phyloP scores from a whole-genome alignment of 2,797 vertebrate species.

The Siniperca scherzeri region DNA sequence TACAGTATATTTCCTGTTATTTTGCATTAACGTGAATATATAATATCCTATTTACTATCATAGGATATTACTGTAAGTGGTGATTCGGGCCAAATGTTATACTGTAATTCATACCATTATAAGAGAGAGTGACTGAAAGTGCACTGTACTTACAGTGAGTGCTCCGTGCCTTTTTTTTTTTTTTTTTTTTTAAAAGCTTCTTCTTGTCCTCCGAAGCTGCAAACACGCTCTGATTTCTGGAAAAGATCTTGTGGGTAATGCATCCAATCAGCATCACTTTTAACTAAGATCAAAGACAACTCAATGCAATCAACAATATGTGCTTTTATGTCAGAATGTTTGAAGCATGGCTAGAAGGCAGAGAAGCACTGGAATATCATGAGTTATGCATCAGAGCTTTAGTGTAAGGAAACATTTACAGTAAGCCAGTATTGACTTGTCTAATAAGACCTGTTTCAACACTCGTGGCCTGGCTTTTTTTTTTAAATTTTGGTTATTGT shows the following conservation, averaged over 20 bases:
- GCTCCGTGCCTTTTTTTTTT: neutral
- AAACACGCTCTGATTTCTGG: constrained; percentile 15
- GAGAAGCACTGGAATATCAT: constrained; percentile 5
- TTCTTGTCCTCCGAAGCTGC: constrained; percentile 4
- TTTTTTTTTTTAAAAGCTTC: constrained; percentile 22
- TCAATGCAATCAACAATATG: constrained; percentile 14
- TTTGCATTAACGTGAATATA: neutral
- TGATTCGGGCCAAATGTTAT: neutral
- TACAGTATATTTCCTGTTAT: neutral
- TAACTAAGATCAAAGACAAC: constrained; percentile 54
- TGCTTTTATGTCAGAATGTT: neutral
- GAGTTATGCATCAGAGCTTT: constrained; percentile 3
- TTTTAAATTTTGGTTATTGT: neutral
- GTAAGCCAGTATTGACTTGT: neutral
- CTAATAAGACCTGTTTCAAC: constrained; percentile 9
- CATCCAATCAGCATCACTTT: constrained; percentile 45
- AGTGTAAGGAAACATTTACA: neutral
- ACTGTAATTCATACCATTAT: neutral
- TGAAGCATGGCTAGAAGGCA: neutral
- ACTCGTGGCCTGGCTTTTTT: neutral
- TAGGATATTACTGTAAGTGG: too few species aligned
- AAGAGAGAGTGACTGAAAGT: constrained; percentile 14
- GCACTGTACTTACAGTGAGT: neutral
- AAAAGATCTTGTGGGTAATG: constrained; percentile 25
- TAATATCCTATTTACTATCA: neutral